Evolutionary conservation across 2,113 vertebrate genomes (phyloP), one percentile per base, ranked within the genome.

Genomic region (Murina feae): DNA sequence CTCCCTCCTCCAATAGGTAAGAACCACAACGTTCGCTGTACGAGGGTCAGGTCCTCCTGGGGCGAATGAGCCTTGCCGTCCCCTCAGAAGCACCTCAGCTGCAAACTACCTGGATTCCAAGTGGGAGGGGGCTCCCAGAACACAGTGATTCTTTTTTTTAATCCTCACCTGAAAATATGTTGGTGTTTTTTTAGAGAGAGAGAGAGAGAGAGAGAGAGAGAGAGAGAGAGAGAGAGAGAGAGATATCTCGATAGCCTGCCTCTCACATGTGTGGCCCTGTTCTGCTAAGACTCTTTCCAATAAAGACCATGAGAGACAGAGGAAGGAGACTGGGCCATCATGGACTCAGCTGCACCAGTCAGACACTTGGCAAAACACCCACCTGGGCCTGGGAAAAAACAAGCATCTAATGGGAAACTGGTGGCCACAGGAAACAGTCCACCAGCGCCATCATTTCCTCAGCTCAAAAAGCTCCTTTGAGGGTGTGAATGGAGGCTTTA

Each of bases 401-500:
- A 81, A 80, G 47, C 42, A 30, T 28, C 68, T 90, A 87, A 53
- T 12, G 71, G 75, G 93, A 88, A 68, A 44, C 88, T 42, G 42
- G 88, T 44, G 90, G 89, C 32, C 95, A 90, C 93, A 97, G 97
- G 97, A 97, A 97, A 91, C 37, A 53, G 95, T 23, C 83, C 82
- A 86, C 93, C 90, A 90, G 92, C 86, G 88, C 37, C 88, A 37
- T 44, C 55, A 32, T 78, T 79, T 78, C 90, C 94, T 92, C 90
- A 44, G 78, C 63, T 97, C 96, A 97, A 94, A 96, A 95, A 90
- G 90, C 95, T 87, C 97, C 95, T 97, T 96, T 90, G 63, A 97
- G 90, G 86, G 74, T 68, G 75, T 97, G 97, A 97, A 97, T 97
- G 89, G 86, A 51, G 95, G 92, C 97, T 97, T 97, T 97, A 94